phyloP scores from a whole-genome alignment of 2,888 invertebrate genomes.

The Autographa pulchrina region DNA sequence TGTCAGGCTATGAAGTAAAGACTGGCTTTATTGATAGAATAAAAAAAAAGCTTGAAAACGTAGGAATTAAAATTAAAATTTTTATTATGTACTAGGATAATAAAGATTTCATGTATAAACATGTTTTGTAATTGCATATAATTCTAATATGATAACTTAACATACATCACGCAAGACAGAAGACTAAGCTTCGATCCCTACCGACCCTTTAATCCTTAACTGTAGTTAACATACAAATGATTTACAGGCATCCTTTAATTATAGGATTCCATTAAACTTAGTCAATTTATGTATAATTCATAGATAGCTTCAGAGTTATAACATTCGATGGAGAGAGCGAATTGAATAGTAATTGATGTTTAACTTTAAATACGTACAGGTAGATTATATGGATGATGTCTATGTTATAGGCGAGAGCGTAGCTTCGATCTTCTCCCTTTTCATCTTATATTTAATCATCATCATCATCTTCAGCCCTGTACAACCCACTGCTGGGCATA shows the following conservation, averaged over 20 bases:
- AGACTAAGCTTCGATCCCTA: neutral
- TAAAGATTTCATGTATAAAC: no score
- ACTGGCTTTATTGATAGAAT: no score
- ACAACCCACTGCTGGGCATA: no score
- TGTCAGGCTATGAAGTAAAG: no score
- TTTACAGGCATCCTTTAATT: conserved; percentile 34
- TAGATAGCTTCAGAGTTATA: conserved; percentile 35
- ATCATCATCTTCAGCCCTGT: no score
- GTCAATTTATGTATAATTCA: conserved; percentile 53
- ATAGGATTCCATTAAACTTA: conserved; percentile 50
- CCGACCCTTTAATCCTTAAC: neutral
- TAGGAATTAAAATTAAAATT: no score
- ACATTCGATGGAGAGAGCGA: conserved; percentile 38
- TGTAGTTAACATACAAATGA: conserved; percentile 18
- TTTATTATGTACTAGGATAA: no score
- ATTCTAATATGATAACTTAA: no score
- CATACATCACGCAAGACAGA: neutral
- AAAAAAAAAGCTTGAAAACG: no score
- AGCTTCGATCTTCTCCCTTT: neutral
- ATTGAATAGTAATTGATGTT: conserved; percentile 65
- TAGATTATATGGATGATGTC: conserved; percentile 30
- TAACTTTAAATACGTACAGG: conserved; percentile 62
- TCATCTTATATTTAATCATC: no score
- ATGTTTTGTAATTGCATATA: no score
- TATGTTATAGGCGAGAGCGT: conserved; percentile 6